Percentiles rank a stretch among this genome's conserved stretches.
phyloP scores from a whole-genome alignment of 2,113 vertebrate genomes.

The Suncus etruscus region DNA sequence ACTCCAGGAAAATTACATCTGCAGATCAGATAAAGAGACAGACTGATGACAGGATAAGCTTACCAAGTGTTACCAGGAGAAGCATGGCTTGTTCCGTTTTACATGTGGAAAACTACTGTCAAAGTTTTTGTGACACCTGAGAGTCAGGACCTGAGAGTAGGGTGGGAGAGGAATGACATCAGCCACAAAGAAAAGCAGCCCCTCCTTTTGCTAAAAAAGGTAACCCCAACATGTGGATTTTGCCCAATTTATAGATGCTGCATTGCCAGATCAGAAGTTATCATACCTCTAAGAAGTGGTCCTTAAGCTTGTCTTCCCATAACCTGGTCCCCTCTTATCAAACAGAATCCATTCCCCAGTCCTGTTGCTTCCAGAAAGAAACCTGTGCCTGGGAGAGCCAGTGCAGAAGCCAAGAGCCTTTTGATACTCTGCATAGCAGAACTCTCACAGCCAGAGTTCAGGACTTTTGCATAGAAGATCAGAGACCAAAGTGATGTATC shows the following conservation, averaged over 20 bases:
- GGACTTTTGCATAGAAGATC: background rate
- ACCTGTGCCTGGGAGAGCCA: background rate
- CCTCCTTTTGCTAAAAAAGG: too few relatives aligned
- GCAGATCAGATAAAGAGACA: background rate
- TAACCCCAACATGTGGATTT: too few relatives aligned
- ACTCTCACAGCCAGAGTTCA: background rate
- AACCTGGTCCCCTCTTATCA: too few relatives aligned
- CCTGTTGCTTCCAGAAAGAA: background rate
- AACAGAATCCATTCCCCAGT: too few relatives aligned
- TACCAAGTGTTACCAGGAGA: background rate
- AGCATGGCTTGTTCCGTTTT: background rate
- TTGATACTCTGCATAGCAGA: too few relatives aligned
- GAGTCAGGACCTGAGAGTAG: too few relatives aligned
- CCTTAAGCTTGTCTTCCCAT: too few relatives aligned
- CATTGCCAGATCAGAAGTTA: too few relatives aligned
- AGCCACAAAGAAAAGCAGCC: background rate
- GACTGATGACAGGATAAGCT: background rate
- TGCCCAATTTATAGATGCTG: background rate
- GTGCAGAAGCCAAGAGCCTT: background rate
- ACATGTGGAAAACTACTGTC: too few relatives aligned
- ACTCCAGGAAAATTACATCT: slow-evolving; percentile 47
- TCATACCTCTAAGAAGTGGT: too few relatives aligned
- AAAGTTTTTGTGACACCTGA: too few relatives aligned
- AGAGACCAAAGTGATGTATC: background rate
- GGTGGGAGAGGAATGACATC: background rate